Conservation (phyloP, 2,888 invertebrate species). For the Ochropleura plecta region DNA sequence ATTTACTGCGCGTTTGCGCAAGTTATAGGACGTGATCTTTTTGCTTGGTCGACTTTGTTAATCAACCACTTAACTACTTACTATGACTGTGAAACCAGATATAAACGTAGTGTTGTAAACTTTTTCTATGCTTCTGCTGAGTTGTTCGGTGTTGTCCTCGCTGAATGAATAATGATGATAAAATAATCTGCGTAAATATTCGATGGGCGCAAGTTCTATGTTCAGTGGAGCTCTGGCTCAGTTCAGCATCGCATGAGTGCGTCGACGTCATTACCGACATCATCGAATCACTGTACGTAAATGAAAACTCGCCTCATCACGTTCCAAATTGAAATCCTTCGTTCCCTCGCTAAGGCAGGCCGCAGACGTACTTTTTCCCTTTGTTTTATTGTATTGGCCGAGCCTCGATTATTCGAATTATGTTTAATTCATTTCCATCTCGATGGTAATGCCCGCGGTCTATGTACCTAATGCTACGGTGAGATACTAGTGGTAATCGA, state of each 20-base stretch:
- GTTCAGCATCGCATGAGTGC: constrained; percentile 65
- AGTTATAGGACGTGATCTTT: constrained; percentile 72
- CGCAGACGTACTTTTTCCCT: constrained; percentile 85
- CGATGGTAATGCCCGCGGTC: constrained; percentile 81
- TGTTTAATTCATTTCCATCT: constrained; percentile 90
- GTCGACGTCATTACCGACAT: constrained; percentile 76
- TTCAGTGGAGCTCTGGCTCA: constrained; percentile 51
- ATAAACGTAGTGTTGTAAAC: constrained; percentile 27
- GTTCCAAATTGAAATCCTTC: constrained; percentile 91
- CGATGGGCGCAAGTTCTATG: constrained; percentile 53
- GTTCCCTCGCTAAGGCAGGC: constrained; percentile 82
- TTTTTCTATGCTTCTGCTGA: constrained; percentile 45
- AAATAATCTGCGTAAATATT: constrained; percentile 53
- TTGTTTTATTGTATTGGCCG: constrained; percentile 88
- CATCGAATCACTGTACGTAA: constrained; percentile 81
- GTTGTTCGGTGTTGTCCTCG: constrained; percentile 25
- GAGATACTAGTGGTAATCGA: constrained; percentile 70
- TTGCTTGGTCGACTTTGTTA: constrained; percentile 65
- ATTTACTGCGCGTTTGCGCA: constrained; percentile 77
- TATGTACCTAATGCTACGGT: constrained; percentile 72
- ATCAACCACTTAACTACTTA: constrained; percentile 66
- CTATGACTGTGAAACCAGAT: constrained; percentile 59
- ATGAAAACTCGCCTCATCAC: constrained; percentile 90
- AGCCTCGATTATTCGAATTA: constrained; percentile 90
- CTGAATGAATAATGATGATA: constrained; percentile 53